Evolutionary conservation across 2,113 vertebrate species (phyloP).

Genomic region (Numida meleagris): DNA sequence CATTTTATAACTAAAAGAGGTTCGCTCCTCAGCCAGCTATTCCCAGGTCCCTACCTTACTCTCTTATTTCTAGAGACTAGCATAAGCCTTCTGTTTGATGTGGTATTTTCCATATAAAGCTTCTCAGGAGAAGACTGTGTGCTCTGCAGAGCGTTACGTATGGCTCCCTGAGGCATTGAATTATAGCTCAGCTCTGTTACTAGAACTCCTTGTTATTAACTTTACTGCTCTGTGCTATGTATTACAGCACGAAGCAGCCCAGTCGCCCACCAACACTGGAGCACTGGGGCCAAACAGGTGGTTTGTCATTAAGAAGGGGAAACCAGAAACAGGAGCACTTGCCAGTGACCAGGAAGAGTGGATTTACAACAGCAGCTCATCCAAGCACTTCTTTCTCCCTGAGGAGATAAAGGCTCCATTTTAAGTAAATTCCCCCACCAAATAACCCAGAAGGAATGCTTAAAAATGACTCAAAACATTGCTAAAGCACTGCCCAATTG

Average conservation of each 20-base stretch:
- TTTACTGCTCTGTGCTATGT: background rate
- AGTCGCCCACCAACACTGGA: fast-evolving
- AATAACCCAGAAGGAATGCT: slow-evolving; percentile 37
- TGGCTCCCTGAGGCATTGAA: background rate
- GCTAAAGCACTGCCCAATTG: background rate
- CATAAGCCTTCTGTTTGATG: background rate
- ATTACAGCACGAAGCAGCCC: background rate
- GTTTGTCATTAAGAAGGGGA: background rate
- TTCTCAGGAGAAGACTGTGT: background rate
- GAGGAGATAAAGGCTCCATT: slow-evolving; percentile 6
- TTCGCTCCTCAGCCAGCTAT: background rate
- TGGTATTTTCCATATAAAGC: background rate
- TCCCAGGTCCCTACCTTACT: background rate
- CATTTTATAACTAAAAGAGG: background rate
- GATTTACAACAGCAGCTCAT: background rate
- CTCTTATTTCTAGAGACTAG: background rate
- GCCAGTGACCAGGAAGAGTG: fast-evolving
- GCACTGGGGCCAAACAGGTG: background rate
- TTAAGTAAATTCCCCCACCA: slow-evolving; percentile 43
- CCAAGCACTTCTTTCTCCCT: background rate
- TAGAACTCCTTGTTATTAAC: background rate
- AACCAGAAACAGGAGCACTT: background rate
- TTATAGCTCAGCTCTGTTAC: background rate
- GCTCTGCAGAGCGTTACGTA: fast-evolving
- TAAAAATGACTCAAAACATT: background rate